Evolutionary conservation across 2,888 invertebrate species (phyloP), one percentile per base, ranked within the genome.

Genomic region (Drosophila rubida): DNA sequence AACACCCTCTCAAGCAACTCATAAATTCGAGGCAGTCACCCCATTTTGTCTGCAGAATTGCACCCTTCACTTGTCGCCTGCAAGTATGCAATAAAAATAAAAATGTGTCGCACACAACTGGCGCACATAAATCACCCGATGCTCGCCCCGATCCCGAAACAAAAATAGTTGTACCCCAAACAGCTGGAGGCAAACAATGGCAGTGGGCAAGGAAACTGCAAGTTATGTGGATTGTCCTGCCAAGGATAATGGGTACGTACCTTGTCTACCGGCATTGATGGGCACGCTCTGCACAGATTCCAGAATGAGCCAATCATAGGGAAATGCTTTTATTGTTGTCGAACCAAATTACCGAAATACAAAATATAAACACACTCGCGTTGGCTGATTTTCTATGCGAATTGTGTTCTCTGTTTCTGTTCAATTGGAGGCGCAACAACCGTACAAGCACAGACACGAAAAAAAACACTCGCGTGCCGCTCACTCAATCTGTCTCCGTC

Each of bases 301-400:
- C 97, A 97, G 94, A 97, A 97, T 94, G 97, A 97, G 93, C 97
- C 97, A 94, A 97, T 97, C 97, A 97, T 97, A 94, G 94, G 94
- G 94, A 91, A 90, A 80, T 86, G 83, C 85, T 91, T 89, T 87
- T 86, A 50, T 69, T 69, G 62, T 75, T 78, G 69, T 58, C 63
- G 42, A 78, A 69, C 72, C 67, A 75, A 75, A 63, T 78, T 70
- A 65, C 60, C 65, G 85, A 75, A 81, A 74, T 75, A 68, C 64
- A 85, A 84, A 87, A 81, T 67, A 57, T 67, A 57, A 81, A 81
- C 69, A 77, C 85, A 59, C 77, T 67, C 68, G 64, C 69, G 80
- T 70, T 75, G 75, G 58, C 62, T 44, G 27, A 61, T 65, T 69
- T 69, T 16, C 19, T 45, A 55, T 16, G 22, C 35, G 32, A 51